Evolutionary conservation across 2,797 vertebrate species (phyloP).

Genomic region (Melanotaenia boesemani): DNA sequence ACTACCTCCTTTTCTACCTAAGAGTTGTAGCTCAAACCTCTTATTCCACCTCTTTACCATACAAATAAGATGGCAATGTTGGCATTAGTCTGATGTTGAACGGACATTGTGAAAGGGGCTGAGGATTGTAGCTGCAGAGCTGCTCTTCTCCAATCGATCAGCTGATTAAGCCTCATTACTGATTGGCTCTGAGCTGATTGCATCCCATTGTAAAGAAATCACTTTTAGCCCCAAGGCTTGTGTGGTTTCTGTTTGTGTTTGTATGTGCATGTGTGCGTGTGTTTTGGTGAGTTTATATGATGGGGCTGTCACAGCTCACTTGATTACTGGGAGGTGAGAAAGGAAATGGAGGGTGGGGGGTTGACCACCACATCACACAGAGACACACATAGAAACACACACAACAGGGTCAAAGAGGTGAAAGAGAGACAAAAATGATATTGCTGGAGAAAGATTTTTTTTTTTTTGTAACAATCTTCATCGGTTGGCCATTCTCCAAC

Average conservation of each 20-base stretch:
- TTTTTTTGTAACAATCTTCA: constrained; percentile 37
- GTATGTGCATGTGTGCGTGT: constrained; percentile 41
- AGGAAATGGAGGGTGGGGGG: constrained; percentile 40
- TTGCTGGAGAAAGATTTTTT: constrained; percentile 31
- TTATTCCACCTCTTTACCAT: not conserved
- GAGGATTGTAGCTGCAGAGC: constrained; percentile 54
- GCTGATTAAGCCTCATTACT: constrained; percentile 92
- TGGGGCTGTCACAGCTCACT: constrained; percentile 81
- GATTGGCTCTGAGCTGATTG: constrained; percentile 91
- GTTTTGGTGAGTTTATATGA: constrained; percentile 60
- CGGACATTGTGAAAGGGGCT: constrained; percentile 11
- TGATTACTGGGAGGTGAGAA: constrained; percentile 73
- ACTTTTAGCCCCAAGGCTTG: constrained; percentile 81
- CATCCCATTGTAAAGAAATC: constrained; percentile 88
- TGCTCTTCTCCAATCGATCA: constrained; percentile 86
- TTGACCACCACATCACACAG: constrained; percentile 53
- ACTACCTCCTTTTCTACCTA: not conserved
- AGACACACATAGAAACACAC: constrained; percentile 41
- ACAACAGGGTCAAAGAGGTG: constrained; percentile 67
- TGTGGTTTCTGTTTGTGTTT: constrained; percentile 35
- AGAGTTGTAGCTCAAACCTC: not conserved
- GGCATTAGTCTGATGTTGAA: not conserved
- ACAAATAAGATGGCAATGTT: not conserved
- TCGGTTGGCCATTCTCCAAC: constrained; percentile 39
- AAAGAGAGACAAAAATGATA: constrained; percentile 65